Evolutionary conservation across 2,797 vertebrate species (phyloP).

Genomic region (Brotula barbata): DNA sequence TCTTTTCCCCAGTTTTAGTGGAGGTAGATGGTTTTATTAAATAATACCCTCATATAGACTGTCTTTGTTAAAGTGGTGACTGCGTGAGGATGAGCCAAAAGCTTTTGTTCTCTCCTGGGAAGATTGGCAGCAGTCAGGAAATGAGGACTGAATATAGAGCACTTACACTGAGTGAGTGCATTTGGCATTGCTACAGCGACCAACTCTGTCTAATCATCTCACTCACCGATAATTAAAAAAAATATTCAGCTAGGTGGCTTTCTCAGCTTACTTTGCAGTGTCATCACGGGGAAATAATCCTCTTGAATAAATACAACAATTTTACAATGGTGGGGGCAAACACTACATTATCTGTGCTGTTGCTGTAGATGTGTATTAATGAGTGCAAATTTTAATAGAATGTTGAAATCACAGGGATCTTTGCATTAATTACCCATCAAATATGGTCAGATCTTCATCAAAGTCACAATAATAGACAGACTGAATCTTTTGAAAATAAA

Average conservation of each 20-base stretch:
- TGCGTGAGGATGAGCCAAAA: conserved; percentile 36
- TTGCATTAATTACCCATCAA: too few species aligned
- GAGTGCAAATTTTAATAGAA: too few species aligned
- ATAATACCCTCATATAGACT: conserved; percentile 15
- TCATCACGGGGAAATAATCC: conserved; percentile 34
- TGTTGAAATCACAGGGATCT: too few species aligned
- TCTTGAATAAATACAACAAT: conserved; percentile 14
- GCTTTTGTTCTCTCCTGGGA: conserved; percentile 37
- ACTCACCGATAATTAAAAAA: conserved; percentile 23
- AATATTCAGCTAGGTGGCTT: conserved; percentile 48
- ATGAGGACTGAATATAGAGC: conserved; percentile 52
- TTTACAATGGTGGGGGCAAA: too few species aligned
- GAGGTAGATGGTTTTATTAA: conserved; percentile 31
- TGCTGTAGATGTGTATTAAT: too few species aligned
- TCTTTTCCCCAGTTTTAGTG: conserved; percentile 5
- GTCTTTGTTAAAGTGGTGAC: conserved; percentile 39
- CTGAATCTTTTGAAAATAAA: too few species aligned
- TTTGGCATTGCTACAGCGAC: conserved; percentile 51
- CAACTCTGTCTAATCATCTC: conserved; percentile 18
- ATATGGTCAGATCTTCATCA: too few species aligned
- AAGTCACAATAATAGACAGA: too few species aligned
- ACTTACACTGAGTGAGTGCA: conserved; percentile 60
- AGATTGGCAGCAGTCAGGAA: conserved; percentile 61
- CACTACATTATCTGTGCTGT: too few species aligned
- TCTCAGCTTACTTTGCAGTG: conserved; percentile 39